Base-by-base conservation (phyloP, 53 echinoderm and acorn worm genomes). In the Patiria pectinifera region DNA sequence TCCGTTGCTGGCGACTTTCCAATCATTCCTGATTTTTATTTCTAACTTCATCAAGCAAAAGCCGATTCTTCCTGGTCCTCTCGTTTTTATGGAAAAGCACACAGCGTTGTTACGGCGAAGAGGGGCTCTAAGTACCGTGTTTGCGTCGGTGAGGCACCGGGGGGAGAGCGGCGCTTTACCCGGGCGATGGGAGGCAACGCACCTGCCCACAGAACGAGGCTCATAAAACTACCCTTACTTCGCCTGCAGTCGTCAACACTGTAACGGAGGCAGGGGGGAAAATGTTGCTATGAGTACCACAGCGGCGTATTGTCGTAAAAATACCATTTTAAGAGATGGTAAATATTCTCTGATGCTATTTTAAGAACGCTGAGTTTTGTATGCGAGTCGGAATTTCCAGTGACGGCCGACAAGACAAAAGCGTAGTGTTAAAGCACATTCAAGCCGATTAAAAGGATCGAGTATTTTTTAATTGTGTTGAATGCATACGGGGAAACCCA, bases 151-250 rank as follows among this genome's bases (percentile, higher is more conserved):
- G 21, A 58, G 77, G 76, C 26, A 23, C 75, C 76, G 59, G 76
- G 87, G 35, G 48, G 83, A 19, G 19, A 71, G 49, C 8, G 49
- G 22, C 87, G 76, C 48, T 53, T 49, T 48, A 48, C 59, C 24
- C 45, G 35, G 62, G 89, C 89, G 89, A 44, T 89, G 89, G 89
- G 89, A 89, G 89, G 79, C 89, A 14, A 26, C 45, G 79, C 89
- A 89, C 89, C 89, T 89, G 89, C 75, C 48, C 76, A 12, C 22
- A 69, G 60, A 49, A 19, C 59, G 14, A 26, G 87, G 87, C 87
- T 74, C 87, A 76, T 87, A 87, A 87, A 87, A 87, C 48, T 21
- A 7, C 75, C 35, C 24, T 23, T 47, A 76, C 58, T 74, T 13
- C 76, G 74, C 58, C 16, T 21, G 11, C 70, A 35, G 44, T 69